A percentile compares a stretch with the other conserved stretches of the same genome.
phyloP scores from a whole-genome alignment of 2,888 invertebrate genomes.

The Sclerodermus sp. region DNA sequence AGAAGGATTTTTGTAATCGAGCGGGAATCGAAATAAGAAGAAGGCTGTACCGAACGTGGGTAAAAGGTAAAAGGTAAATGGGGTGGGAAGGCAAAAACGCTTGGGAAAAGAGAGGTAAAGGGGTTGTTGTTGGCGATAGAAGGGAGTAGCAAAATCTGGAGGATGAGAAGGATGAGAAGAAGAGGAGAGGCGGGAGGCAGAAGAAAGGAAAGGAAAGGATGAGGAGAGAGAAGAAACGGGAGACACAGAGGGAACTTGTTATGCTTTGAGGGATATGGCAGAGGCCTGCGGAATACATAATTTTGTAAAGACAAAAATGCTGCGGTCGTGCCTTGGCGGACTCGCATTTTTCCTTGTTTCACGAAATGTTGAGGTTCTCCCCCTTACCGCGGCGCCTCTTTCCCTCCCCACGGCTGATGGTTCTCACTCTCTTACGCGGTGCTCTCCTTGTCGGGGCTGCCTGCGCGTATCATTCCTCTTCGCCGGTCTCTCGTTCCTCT shows the following conservation, averaged over 20 bases:
- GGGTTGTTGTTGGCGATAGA: background rate
- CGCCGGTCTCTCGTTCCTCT: conserved; percentile 30
- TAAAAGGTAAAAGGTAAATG: background rate
- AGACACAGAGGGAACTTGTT: conserved; percentile 55
- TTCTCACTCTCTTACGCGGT: conserved; percentile 9
- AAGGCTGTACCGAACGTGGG: background rate
- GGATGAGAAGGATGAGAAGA: conserved; percentile 4
- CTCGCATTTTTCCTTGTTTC: conserved; percentile 57
- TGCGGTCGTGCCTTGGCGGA: conserved; percentile 55
- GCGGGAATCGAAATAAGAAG: no score
- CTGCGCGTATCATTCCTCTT: conserved; percentile 34
- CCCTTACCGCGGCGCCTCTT: conserved; percentile 10
- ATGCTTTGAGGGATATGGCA: conserved; percentile 58
- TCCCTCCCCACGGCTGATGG: conserved; percentile 2
- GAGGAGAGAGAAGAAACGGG: conserved; percentile 22
- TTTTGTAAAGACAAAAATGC: conserved; percentile 59
- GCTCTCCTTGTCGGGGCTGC: conserved; percentile 34
- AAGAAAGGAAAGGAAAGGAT: conserved; percentile 12
- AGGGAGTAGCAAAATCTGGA: conserved; percentile 3
- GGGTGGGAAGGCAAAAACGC: background rate
- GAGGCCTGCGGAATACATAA: conserved; percentile 58
- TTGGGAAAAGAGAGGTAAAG: background rate
- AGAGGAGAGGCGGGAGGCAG: conserved; percentile 5
- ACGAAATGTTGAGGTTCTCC: conserved; percentile 51
- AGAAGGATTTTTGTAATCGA: no score